Evolutionary conservation across 1,140 invertebrate species (phyloP), one percentile per base, ranked within the genome.

Genomic region (Ruditapes philippinarum): DNA sequence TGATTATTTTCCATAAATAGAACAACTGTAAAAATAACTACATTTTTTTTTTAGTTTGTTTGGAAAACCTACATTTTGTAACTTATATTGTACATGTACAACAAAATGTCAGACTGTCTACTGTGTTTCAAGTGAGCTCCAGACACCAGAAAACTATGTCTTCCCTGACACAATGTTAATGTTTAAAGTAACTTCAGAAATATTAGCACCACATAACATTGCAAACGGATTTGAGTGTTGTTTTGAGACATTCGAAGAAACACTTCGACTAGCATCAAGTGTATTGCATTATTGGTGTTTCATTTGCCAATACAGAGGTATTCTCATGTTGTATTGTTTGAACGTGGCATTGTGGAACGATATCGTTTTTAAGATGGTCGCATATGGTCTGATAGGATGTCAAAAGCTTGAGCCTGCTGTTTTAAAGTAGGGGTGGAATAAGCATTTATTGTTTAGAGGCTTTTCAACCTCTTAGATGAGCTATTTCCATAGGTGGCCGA

Each of bases 381-480:
- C n/a, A n/a, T n/a, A n/a, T n/a, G n/a, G n/a, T n/a, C n/a, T n/a
- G n/a, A n/a, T n/a, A n/a, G n/a, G n/a, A n/a, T n/a, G n/a, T n/a
- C n/a, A n/a, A n/a, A n/a, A n/a, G n/a, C n/a, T n/a, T 49, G 45
- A 49, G 45, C 45, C 45, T 49, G 45, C 45, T 49, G 45, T 49
- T 49, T 19, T 57, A 57, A 57, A 57, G 51, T 57, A 57, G 5
- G 51, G 3, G 51, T 57, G 5, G 51, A 57, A 57, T 57, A 57
- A 57, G 51, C 51, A 54, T 83, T 84, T 40, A 84, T 17, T 28
- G 60, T 79, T 54, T 60, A 38, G 0, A 89, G 40, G 60, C 36
- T 89, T 84, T 85, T 73, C 57, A 89, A 1, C 88, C 81, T 22
- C 73, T 57, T 40, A 89, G 57, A 40, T 84, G 80, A 25, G 88